Conservation (phyloP, 2,888 invertebrate genomes). For the Teinopalpus imperialis region DNA sequence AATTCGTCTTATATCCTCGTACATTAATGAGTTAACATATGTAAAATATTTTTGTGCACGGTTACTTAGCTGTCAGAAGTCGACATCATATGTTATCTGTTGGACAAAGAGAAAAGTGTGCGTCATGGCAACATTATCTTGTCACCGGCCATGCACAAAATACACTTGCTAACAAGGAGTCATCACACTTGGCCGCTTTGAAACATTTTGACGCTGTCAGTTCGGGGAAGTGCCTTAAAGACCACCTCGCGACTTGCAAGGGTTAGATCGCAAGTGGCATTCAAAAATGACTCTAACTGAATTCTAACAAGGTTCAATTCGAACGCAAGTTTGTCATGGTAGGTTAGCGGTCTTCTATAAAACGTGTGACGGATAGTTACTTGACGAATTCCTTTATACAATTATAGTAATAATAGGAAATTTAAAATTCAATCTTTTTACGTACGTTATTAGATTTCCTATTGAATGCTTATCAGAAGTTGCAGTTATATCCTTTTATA, state of each 20-base stretch:
- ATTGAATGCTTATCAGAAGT: constrained; percentile 26
- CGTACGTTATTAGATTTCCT: constrained; percentile 29
- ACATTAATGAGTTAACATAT: too few species aligned
- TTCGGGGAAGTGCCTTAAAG: constrained; percentile 56
- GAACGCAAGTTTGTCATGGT: constrained; percentile 30
- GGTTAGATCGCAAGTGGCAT: constrained; percentile 36
- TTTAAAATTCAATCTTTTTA: constrained; percentile 25
- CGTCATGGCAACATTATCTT: constrained; percentile 54
- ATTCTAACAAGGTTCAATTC: constrained; percentile 30
- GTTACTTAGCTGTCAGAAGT: constrained; percentile 5
- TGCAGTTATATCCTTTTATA: constrained; percentile 37
- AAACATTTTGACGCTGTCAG: constrained; percentile 70
- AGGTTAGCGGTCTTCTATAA: constrained; percentile 43
- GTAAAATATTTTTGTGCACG: background rate
- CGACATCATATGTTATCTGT: constrained; percentile 14
- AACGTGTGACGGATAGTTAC: constrained; percentile 59
- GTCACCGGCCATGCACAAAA: constrained; percentile 54
- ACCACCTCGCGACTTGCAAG: constrained; percentile 51
- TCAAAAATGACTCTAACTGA: constrained; percentile 34
- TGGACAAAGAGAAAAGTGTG: constrained; percentile 32
- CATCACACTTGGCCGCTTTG: constrained; percentile 68
- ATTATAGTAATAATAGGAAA: constrained; percentile 28
- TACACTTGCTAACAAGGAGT: constrained; percentile 69
- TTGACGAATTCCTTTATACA: constrained; percentile 70
- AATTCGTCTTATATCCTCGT: too few species aligned